These are phyloP conservation scores for Nomada hirtipes DNA, from an alignment of 2,888 invertebrate genomes.

Conservation along the genomic window DNA sequence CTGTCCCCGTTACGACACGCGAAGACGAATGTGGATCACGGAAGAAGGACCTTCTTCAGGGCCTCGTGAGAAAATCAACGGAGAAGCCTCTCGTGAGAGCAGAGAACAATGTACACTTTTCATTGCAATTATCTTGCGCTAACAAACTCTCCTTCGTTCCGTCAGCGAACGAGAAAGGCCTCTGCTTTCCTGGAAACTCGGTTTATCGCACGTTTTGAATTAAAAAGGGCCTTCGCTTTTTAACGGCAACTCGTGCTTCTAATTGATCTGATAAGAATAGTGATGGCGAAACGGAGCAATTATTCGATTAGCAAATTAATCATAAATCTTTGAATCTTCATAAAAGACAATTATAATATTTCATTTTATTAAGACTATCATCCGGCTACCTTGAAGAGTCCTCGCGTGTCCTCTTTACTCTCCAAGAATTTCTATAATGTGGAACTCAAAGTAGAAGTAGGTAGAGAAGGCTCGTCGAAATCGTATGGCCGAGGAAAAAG, in stretches of 20 bases:
- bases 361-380: not conserved
- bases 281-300: too few species aligned
- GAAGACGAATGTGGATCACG: slow-evolving; percentile 64
- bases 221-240: slow-evolving; percentile 42
- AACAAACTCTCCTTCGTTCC: slow-evolving; percentile 71
- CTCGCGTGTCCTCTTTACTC: slow-evolving; percentile 16
- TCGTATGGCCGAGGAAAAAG: slow-evolving; percentile 19
- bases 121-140: slow-evolving; percentile 80
- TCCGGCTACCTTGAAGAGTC: not conserved
- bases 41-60: slow-evolving; percentile 71
- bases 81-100: slow-evolving; percentile 76
- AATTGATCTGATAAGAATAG: not conserved
- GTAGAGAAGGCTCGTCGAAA: slow-evolving; percentile 21
- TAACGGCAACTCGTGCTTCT: slow-evolving; percentile 29
- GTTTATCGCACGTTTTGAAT: slow-evolving; percentile 37
- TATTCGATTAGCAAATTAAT: not conserved
- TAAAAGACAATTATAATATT: too few species aligned
- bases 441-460: not conserved
- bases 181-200: slow-evolving; percentile 72
- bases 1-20: slow-evolving; percentile 41
- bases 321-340: not conserved
- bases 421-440: slow-evolving; percentile 20
- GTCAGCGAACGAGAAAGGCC: slow-evolving; percentile 72
- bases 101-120: slow-evolving; percentile 79
- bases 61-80: slow-evolving; percentile 73